These are phyloP conservation scores for Blastobasis adustella DNA, from an alignment of 2,888 invertebrate species.

Conservation along the genomic window DNA sequence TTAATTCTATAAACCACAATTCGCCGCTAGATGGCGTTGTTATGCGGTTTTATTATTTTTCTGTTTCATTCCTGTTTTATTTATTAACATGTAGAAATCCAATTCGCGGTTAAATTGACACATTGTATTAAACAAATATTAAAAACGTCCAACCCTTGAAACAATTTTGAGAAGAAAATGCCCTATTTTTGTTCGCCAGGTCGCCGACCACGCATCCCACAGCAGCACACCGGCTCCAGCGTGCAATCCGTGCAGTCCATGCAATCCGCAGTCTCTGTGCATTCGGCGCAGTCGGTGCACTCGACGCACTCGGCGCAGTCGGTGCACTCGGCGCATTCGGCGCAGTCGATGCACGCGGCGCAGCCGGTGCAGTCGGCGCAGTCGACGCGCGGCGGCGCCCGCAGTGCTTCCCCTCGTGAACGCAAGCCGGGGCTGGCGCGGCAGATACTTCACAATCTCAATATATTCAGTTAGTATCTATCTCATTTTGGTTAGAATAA, in stretches of 20 bases:
- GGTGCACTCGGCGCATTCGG: constrained; percentile 20
- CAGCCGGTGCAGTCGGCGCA: constrained; percentile 17
- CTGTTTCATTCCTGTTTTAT: too few species aligned
- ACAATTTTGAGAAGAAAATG: too few species aligned
- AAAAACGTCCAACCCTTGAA: too few species aligned
- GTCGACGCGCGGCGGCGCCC: constrained; percentile 24
- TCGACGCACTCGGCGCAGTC: constrained; percentile 27
- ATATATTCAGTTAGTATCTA: constrained; percentile 81
- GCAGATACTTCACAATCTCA: constrained; percentile 86
- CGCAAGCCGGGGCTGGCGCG: constrained; percentile 76
- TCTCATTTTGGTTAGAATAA: too few species aligned
- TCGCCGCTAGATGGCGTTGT: too few species aligned
- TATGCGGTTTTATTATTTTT: too few species aligned
- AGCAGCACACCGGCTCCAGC: constrained; percentile 64
- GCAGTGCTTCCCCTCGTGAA: constrained; percentile 49
- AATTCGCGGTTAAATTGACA: too few species aligned
- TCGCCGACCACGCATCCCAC: constrained; percentile 49
- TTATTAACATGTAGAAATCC: too few species aligned
- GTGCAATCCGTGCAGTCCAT: constrained; percentile 51
- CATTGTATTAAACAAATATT: too few species aligned
- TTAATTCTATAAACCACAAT: too few species aligned
- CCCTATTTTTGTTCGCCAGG: constrained; percentile 21
- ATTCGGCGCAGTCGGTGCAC: constrained; percentile 28
- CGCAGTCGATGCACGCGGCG: constrained; percentile 18
- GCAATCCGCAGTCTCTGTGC: constrained; percentile 27